A percentile compares a stretch with the other conserved stretches of the same genome.
Conservation (phyloP, 2,797 vertebrate species). For the Microhierax caerulescens region DNA sequence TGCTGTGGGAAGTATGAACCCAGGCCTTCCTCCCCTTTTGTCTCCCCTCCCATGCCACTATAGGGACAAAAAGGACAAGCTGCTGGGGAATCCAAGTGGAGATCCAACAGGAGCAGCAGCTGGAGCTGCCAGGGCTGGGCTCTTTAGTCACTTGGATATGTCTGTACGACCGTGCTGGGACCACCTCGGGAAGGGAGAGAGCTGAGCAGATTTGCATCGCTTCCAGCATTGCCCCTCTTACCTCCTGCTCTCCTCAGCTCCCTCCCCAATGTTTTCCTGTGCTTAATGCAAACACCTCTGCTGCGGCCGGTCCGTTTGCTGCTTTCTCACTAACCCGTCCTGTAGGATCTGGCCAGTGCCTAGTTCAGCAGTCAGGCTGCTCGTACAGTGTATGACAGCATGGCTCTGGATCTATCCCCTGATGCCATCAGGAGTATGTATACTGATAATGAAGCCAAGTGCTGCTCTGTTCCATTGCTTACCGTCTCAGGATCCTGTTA, state of each 20-base stretch:
- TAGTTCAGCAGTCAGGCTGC: background rate
- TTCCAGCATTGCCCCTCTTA: background rate
- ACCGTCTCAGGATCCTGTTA: background rate
- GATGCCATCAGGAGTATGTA: background rate
- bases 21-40: accelerated
- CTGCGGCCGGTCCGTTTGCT: background rate
- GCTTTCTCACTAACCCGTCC: background rate
- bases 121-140: background rate
- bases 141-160: background rate
- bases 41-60: background rate
- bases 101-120: background rate
- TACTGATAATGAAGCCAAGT: background rate
- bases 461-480: background rate
- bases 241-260: background rate
- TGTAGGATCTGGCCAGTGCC: background rate
- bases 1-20: background rate
- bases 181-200: background rate
- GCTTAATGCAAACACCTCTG: background rate
- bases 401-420: background rate
- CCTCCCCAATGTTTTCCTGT: background rate
- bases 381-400: accelerated
- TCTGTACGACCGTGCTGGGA: background rate
- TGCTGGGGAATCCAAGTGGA: background rate
- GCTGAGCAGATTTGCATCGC: background rate
- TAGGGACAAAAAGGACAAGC: background rate